Evolutionary conservation across 2,888 invertebrate species (phyloP).

Genomic region (Chloroclystis v-ata): DNA sequence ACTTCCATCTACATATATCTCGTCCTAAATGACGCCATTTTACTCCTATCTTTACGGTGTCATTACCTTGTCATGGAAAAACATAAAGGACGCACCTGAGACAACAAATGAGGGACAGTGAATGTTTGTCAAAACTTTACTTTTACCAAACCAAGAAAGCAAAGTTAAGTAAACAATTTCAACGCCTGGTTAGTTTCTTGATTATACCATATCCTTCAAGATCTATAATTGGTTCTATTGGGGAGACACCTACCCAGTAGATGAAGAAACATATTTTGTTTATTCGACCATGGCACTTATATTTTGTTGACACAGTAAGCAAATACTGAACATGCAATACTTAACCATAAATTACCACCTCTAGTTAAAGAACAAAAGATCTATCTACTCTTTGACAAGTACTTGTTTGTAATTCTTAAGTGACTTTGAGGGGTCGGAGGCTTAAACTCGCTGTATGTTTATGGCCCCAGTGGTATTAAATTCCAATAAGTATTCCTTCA

Average conservation of each 20-base stretch:
- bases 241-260: too few species aligned
- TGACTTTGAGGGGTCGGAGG: conserved; percentile 13
- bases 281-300: too few species aligned
- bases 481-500: conserved; percentile 20
- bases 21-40: conserved; percentile 2
- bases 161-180: too few species aligned
- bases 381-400: conserved; percentile 6
- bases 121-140: neutral
- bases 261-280: too few species aligned
- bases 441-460: conserved; percentile 18
- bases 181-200: too few species aligned
- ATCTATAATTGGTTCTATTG: too few species aligned
- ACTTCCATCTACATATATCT: conserved; percentile 4
- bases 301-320: too few species aligned
- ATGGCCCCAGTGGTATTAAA: conserved; percentile 17
- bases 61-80: conserved; percentile 12
- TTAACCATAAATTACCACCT: neutral
- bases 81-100: conserved; percentile 25
- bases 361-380: neutral
- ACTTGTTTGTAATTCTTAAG: conserved; percentile 17
- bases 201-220: too few species aligned
- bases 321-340: too few species aligned
- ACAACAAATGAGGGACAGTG: conserved; percentile 10
- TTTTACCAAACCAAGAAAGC: neutral
- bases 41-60: conserved; percentile 17